phyloP scores from a whole-genome alignment of 2,113 vertebrate species.

The Siniperca chuatsi region DNA sequence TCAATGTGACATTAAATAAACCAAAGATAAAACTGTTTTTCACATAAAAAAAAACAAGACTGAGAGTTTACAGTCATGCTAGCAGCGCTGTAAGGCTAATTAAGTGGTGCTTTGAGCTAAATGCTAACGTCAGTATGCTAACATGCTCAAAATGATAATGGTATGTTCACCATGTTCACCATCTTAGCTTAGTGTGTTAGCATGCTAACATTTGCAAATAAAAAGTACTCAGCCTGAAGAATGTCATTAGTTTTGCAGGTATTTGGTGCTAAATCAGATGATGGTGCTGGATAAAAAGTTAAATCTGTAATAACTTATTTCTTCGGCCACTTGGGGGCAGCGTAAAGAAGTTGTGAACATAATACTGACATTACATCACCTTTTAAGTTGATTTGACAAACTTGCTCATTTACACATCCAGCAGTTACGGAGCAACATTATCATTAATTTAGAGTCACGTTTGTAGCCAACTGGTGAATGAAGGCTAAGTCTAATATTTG shows the following conservation, averaged over 20 bases:
- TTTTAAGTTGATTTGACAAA: too few relatives aligned
- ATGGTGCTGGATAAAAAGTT: neutral
- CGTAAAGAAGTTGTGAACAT: too few relatives aligned
- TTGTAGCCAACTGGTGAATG: too few relatives aligned
- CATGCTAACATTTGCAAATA: neutral
- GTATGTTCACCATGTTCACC: neutral
- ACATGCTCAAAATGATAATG: neutral
- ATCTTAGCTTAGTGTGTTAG: neutral
- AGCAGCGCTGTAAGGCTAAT: too few relatives aligned
- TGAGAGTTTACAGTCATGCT: too few relatives aligned
- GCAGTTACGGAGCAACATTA: too few relatives aligned
- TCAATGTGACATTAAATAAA: neutral
- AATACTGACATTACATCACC: too few relatives aligned
- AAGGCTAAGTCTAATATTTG: neutral
- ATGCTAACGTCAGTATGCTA: neutral
- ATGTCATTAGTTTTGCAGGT: neutral
- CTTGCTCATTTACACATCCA: too few relatives aligned
- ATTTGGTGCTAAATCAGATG: neutral
- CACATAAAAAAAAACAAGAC: too few relatives aligned
- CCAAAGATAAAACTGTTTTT: neutral
- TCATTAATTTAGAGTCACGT: too few relatives aligned
- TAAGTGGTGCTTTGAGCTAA: neutral
- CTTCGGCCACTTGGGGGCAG: too few relatives aligned
- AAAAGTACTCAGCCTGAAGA: neutral
- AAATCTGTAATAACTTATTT: too few relatives aligned